Base-by-base conservation (phyloP, 37 sponge, comb jelly and placozoan genomes). In the Lycopodina hypogea region DNA sequence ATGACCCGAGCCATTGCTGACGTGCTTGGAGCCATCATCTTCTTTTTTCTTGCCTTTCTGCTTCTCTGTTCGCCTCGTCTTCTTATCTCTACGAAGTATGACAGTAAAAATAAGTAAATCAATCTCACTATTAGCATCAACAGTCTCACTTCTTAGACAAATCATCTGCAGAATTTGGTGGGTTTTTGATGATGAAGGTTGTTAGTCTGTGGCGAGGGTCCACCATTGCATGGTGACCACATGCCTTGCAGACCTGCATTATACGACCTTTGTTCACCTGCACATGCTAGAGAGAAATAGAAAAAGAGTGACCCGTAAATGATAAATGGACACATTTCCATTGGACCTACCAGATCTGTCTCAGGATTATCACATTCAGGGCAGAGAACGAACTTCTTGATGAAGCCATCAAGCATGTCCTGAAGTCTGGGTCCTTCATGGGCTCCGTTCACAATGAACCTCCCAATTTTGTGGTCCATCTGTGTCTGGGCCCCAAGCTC, bases 401-500 rank as follows among this genome's bases (percentile, higher is more conserved):
- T 95, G 91, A 98, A 98, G 53, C 88, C 94, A 66, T 95, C 90
- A 26, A 98, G 89, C 56, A 98, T 68, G 51, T 95, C 99, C 78
- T 98, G 99, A 48, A 98, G 92, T 66, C 86, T 91, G 52, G 60
- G 60, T 23, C 58, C 78, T 68, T 90, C 95, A 81, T 98, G 99
- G n/a, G 94, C 78, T 17, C 99, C 99, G 67, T 98, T 98, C 51
- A 98, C 97, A 60, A 98, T 96, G 88, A 93, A 93, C 83, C 97
- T 94, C 12, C 92, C 94, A 32, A 60, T 89, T 83, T 94, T 94
- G 50, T 62, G 58, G 72, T 95, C 96, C 78, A 98, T 86, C 60
- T 96, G 94, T 2, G 96, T 98, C 94, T 98, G 99, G 21, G 99
- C 97, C 23, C 99, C 99, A 65, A 98, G 79, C 82, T 98, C 99